Evolutionary conservation across 2,113 vertebrate genomes (phyloP).

Genomic region (Brachypodius melanocephalos): DNA sequence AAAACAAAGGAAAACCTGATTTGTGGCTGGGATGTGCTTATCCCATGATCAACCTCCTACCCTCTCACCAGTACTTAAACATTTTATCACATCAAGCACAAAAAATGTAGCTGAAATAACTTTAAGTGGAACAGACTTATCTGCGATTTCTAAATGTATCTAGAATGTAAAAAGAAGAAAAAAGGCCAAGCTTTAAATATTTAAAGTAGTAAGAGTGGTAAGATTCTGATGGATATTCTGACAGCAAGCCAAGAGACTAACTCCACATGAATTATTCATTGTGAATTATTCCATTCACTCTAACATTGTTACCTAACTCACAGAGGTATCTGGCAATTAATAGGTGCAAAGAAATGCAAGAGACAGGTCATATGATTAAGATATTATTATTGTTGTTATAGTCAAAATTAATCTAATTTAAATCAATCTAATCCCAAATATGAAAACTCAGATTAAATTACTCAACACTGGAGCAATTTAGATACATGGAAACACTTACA

Average conservation of each 20-base stretch:
- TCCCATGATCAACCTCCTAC: background rate
- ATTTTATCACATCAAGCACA: background rate
- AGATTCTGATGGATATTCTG: background rate
- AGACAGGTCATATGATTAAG: background rate
- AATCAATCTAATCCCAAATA: background rate
- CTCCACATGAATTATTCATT: background rate
- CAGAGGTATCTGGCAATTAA: background rate
- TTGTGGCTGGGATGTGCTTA: background rate
- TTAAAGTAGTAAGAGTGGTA: background rate
- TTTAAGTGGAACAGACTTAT: background rate
- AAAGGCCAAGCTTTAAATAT: background rate
- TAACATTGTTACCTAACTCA: background rate
- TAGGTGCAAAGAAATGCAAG: background rate
- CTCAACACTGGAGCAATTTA: background rate
- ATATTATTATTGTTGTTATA: background rate
- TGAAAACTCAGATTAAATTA: background rate
- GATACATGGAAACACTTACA: background rate
- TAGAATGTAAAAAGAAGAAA: background rate
- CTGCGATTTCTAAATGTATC: background rate
- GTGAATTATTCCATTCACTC: background rate
- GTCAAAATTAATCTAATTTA: background rate
- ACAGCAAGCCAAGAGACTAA: background rate
- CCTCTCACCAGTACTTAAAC: background rate
- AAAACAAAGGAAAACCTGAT: background rate
- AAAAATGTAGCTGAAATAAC: background rate